A percentile compares a stretch with the other conserved stretches of the same genome.
phyloP scores from a whole-genome alignment of 2,888 invertebrate genomes.

The Macaria liturata region DNA sequence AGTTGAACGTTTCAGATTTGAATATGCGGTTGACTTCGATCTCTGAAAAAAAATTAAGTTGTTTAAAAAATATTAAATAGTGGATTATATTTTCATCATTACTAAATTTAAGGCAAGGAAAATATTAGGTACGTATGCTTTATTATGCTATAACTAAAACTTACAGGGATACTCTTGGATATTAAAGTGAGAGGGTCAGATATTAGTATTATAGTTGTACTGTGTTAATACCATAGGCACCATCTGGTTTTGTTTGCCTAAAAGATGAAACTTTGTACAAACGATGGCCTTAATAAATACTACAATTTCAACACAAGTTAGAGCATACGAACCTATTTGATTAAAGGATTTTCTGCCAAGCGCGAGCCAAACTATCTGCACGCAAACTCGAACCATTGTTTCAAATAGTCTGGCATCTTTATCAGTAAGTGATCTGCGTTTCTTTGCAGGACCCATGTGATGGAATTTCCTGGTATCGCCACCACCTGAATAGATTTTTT shows the following conservation, averaged over 20 bases:
- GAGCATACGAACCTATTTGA: conserved; percentile 79
- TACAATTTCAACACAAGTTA: conserved; percentile 4
- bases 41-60: conserved; percentile 60
- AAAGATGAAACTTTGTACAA: conserved; percentile 8
- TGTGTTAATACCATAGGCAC: not conserved
- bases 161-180: too few species aligned
- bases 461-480: conserved; percentile 81
- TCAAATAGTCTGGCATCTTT: conserved; percentile 85
- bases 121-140: too few species aligned
- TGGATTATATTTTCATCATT: too few species aligned
- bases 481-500: conserved; percentile 52
- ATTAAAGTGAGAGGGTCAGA: too few species aligned
- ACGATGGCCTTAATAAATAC: conserved; percentile 8
- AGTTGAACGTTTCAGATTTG: conserved; percentile 84
- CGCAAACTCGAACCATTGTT: conserved; percentile 80
- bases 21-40: conserved; percentile 84
- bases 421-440: conserved; percentile 83
- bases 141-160: too few species aligned
- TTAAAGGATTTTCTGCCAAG: conserved; percentile 82
- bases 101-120: too few species aligned
- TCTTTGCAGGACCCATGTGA: conserved; percentile 83
- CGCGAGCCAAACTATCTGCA: conserved; percentile 86
- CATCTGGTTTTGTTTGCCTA: not conserved
- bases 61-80: too few species aligned
- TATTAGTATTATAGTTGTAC: too few species aligned